phyloP scores from a whole-genome alignment of 2,888 invertebrate species.

The Rotaria macrura region DNA sequence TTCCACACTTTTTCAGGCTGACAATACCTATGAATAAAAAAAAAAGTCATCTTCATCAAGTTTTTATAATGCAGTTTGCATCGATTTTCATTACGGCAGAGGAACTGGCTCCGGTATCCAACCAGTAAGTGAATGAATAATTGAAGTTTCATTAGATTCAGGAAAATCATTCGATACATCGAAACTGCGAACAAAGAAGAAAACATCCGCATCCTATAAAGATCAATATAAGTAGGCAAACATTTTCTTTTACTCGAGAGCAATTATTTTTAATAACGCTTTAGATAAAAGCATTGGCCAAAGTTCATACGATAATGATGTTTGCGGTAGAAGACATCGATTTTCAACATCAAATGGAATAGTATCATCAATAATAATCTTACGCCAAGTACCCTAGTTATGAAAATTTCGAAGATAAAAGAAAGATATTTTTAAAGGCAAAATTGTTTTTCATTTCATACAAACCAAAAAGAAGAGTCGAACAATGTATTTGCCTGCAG shows the following conservation, averaged over 20 bases:
- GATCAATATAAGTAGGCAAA: neutral
- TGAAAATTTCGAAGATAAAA: constrained; percentile 2
- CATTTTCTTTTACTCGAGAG: constrained; percentile 34
- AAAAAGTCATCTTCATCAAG: no score
- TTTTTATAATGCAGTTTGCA: constrained; percentile 20
- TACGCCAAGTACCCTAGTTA: constrained; percentile 49
- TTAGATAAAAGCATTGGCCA: constrained; percentile 51
- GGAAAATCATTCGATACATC: constrained; percentile 41
- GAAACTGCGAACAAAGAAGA: constrained; percentile 39
- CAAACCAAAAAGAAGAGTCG: constrained; percentile 50
- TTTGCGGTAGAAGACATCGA: constrained; percentile 44
- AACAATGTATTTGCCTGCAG: constrained; percentile 50
- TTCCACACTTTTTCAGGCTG: neutral
- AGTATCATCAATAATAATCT: constrained; percentile 47
- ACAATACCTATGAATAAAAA: constrained; percentile 19
- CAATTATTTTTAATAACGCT: constrained; percentile 49
- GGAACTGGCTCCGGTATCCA: constrained; percentile 50
- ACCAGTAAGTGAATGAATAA: constrained; percentile 47
- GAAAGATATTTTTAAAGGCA: neutral
- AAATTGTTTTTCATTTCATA: neutral
- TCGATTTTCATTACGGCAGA: constrained; percentile 38
- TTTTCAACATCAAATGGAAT: constrained; percentile 49
- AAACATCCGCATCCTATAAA: neutral
- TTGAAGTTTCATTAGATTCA: constrained; percentile 49
- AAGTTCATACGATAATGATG: constrained; percentile 44